These are phyloP conservation scores for Gorsachius magnificus DNA, from an alignment of 2,797 vertebrate genomes.

Conservation along the genomic window DNA sequence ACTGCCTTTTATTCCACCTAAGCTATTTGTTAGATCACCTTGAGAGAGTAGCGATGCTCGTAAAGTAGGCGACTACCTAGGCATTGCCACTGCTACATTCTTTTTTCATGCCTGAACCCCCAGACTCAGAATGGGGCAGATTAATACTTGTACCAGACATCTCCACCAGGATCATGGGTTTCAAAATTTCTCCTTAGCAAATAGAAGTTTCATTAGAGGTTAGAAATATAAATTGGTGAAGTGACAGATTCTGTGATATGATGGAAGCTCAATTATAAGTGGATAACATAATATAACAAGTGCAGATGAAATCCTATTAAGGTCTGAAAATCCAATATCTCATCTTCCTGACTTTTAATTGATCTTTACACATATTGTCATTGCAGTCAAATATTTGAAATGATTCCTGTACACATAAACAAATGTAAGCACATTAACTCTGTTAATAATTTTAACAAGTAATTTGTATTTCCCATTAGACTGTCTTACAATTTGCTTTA, in stretches of 20 bases:
- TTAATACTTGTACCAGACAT: neutral
- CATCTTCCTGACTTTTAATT: conserved; percentile 85
- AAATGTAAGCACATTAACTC: conserved; percentile 83
- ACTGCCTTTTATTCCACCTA: neutral
- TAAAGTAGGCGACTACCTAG: conserved; percentile 5
- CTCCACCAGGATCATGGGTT: conserved; percentile 38
- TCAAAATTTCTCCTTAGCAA: conserved; percentile 73
- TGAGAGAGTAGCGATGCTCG: neutral
- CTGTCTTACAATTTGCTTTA: conserved; percentile 73
- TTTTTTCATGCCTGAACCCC: conserved; percentile 45
- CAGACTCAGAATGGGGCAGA: neutral
- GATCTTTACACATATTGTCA: conserved; percentile 84
- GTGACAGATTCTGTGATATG: conserved; percentile 77
- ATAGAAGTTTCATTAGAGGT: conserved; percentile 75
- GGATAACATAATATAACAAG: conserved; percentile 80
- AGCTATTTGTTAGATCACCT: neutral
- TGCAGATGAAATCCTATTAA: conserved; percentile 83
- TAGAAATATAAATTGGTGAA: conserved; percentile 79
- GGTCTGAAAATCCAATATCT: conserved; percentile 82
- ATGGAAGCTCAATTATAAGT: conserved; percentile 83
- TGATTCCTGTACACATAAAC: conserved; percentile 79
- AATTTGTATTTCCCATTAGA: conserved; percentile 83
- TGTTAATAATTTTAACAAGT: conserved; percentile 84
- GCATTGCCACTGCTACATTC: conserved; percentile 9
- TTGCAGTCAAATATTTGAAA: conserved; percentile 79